phyloP scores from a whole-genome alignment of 2,888 invertebrate species.

The Adelphocoris suturalis region DNA sequence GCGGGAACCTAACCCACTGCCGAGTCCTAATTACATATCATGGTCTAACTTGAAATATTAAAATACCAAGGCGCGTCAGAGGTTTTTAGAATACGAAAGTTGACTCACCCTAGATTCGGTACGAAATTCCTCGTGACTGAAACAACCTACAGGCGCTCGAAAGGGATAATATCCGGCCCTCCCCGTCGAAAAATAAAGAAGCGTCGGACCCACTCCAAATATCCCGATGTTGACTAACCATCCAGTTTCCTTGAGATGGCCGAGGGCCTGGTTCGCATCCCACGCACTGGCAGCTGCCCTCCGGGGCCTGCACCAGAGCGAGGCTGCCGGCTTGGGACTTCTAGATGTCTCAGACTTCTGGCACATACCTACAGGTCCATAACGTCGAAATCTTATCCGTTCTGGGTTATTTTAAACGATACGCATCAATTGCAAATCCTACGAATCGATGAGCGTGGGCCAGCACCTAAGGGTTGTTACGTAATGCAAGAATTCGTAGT shows the following conservation, averaged over 20 bases:
- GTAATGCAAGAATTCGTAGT: too few species aligned
- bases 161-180: slow-evolving; percentile 9
- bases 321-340: background rate
- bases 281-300: background rate
- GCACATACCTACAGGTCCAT: background rate
- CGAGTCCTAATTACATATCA: too few species aligned
- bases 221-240: slow-evolving; percentile 26
- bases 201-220: background rate
- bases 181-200: background rate
- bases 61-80: too few species aligned
- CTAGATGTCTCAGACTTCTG: background rate
- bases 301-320: background rate
- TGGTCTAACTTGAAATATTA: too few species aligned
- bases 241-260: slow-evolving; percentile 9
- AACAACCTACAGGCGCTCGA: slow-evolving; percentile 3
- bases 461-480: too few species aligned
- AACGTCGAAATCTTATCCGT: background rate
- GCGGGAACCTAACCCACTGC: too few species aligned
- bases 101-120: too few species aligned
- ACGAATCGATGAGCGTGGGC: background rate
- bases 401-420: background rate
- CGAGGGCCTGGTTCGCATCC: background rate
- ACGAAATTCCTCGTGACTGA: background rate
- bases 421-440: background rate
- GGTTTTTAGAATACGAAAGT: too few species aligned